phyloP scores from a whole-genome alignment of 2,797 vertebrate genomes.

The Rhadinocentrus ornatus region DNA sequence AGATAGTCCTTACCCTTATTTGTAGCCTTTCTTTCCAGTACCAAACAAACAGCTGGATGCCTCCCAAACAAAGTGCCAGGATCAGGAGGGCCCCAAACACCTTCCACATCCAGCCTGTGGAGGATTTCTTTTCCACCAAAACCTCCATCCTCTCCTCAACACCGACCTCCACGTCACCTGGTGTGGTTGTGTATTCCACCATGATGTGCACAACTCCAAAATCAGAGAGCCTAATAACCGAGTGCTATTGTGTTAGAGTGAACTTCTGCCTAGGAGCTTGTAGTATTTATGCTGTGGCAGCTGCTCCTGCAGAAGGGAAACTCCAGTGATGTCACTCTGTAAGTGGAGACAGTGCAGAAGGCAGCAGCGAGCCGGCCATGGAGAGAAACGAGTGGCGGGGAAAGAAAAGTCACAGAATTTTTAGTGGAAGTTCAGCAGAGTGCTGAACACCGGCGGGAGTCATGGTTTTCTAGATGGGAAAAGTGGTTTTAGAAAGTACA shows the following conservation, averaged over 20 bases:
- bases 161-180: conserved; percentile 62
- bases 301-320: conserved; percentile 72
- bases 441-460: conserved; percentile 25
- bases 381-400: conserved; percentile 52
- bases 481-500: conserved; percentile 38
- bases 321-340: conserved; percentile 83
- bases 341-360: conserved; percentile 62
- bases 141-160: conserved; percentile 56
- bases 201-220: conserved; percentile 35
- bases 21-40: conserved; percentile 44
- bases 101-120: conserved; percentile 61
- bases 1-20: conserved; percentile 38
- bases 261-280: conserved; percentile 51
- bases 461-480: conserved; percentile 59
- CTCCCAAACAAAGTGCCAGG: conserved; percentile 50
- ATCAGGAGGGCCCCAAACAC: conserved; percentile 29
- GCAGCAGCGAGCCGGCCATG: conserved; percentile 34
- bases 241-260: conserved; percentile 45
- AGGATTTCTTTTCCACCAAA: conserved; percentile 62
- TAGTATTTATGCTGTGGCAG: conserved; percentile 74
- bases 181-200: conserved; percentile 56
- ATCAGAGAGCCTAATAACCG: neutral
- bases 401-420: conserved; percentile 69
- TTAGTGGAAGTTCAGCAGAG: conserved; percentile 43
- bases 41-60: conserved; percentile 55